These are phyloP conservation scores for Drosophila monieri DNA, from an alignment of 2,888 invertebrate genomes.

Conservation along the genomic window DNA sequence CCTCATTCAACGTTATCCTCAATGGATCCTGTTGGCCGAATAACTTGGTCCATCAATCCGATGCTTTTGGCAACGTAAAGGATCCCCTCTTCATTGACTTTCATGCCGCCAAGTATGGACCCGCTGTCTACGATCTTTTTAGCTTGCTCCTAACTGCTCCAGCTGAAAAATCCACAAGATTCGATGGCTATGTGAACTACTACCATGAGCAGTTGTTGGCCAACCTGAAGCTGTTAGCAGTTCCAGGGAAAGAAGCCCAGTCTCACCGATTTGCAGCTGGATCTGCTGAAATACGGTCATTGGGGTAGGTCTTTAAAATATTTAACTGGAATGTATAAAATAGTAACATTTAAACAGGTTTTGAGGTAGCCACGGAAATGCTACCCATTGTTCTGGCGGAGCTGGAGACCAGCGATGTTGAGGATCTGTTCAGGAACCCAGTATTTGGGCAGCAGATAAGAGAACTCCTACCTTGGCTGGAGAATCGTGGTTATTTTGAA, in stretches of 20 bases:
- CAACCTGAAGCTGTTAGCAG: conserved; percentile 60
- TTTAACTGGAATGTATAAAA: background rate
- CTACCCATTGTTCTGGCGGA: conserved; percentile 55
- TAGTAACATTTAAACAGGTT: conserved; percentile 15
- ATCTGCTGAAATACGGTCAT: conserved; percentile 65
- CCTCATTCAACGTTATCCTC: conserved; percentile 66
- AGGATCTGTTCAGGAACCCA: conserved; percentile 50
- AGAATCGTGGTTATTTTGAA: conserved; percentile 67
- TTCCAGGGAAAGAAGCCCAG: conserved; percentile 67
- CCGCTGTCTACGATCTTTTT: conserved; percentile 73
- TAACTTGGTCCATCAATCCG: conserved; percentile 70
- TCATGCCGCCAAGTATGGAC: conserved; percentile 62
- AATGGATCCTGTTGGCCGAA: conserved; percentile 76
- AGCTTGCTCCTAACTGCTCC: conserved; percentile 73
- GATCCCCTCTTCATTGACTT: conserved; percentile 72
- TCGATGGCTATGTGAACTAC: conserved; percentile 71
- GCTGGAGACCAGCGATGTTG: conserved; percentile 27
- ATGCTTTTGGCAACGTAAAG: conserved; percentile 58
- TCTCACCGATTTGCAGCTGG: conserved; percentile 73
- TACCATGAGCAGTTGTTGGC: conserved; percentile 69
- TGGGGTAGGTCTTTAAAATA: conserved; percentile 61
- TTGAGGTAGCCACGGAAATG: conserved; percentile 52
- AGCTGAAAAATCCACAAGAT: conserved; percentile 64
- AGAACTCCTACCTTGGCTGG: conserved; percentile 64
- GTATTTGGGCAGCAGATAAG: conserved; percentile 48